Conservation (phyloP, 1,140 invertebrate species). For the Trachymyrmex cornetzi region DNA sequence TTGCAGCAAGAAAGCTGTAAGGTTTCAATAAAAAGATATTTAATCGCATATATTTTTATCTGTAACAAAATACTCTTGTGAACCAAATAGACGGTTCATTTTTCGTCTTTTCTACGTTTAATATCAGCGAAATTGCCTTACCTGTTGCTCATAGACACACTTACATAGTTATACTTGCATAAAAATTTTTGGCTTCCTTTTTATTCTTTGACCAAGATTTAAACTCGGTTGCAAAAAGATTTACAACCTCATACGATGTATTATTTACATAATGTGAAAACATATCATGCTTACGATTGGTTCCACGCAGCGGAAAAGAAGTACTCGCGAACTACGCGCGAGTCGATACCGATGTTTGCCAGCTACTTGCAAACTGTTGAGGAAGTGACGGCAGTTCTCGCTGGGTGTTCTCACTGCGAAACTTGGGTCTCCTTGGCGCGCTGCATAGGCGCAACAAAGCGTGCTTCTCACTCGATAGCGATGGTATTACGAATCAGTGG, state of each 20-base stretch:
- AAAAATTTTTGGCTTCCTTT: not conserved
- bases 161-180: not conserved
- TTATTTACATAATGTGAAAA: not conserved
- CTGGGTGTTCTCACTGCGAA: constrained; percentile 52
- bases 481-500: not conserved
- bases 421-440: constrained; percentile 32
- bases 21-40: not conserved
- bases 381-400: constrained; percentile 50
- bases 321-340: constrained; percentile 26
- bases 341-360: constrained; percentile 40
- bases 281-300: not conserved
- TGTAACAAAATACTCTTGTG: not conserved
- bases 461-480: constrained; percentile 17
- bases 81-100: not conserved
- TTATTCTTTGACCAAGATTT: not conserved
- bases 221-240: not conserved
- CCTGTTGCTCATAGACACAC: constrained; percentile 14
- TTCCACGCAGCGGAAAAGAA: constrained; percentile 17
- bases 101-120: not conserved
- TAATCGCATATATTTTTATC: not conserved
- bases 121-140: constrained; percentile 19
- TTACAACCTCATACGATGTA: not conserved
- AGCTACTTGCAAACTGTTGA: constrained; percentile 62
- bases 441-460: constrained; percentile 44
- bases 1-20: not conserved